Conservation (phyloP, 2,888 invertebrate species). For the Amiota minor region DNA sequence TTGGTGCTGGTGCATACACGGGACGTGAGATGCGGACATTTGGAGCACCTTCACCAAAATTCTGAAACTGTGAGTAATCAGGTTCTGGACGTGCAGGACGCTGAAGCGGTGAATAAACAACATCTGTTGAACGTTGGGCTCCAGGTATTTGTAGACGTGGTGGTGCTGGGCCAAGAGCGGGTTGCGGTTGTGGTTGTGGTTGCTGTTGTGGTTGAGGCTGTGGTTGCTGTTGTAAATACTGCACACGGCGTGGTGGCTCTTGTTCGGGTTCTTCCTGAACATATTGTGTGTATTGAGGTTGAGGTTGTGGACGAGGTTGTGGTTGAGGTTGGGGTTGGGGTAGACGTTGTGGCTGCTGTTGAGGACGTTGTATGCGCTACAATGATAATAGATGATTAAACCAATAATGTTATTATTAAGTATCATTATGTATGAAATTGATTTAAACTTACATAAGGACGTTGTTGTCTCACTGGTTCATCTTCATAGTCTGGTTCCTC, state of each 20-base stretch:
- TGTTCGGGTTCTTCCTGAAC: conserved; percentile 66
- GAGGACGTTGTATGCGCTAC: conserved; percentile 62
- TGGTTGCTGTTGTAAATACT: conserved; percentile 59
- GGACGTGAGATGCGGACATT: conserved; percentile 71
- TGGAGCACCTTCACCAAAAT: conserved; percentile 69
- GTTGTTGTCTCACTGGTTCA: conserved; percentile 65
- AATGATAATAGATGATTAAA: background rate
- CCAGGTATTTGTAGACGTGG: conserved; percentile 69
- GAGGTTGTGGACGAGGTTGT: conserved; percentile 59
- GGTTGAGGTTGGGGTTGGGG: conserved; percentile 50
- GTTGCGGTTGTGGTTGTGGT: conserved; percentile 50
- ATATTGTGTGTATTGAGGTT: conserved; percentile 68
- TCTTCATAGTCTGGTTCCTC: conserved; percentile 74
- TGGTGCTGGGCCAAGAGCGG: conserved; percentile 59
- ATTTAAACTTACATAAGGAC: conserved; percentile 64
- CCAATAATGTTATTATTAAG: background rate
- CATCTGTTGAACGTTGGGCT: conserved; percentile 70
- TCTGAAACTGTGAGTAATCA: conserved; percentile 69
- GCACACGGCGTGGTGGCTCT: conserved; percentile 64
- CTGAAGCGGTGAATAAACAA: conserved; percentile 70
- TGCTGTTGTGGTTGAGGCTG: conserved; percentile 54
- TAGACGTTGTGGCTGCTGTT: conserved; percentile 54
- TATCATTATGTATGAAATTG: background rate
- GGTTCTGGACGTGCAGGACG: conserved; percentile 71
- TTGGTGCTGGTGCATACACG: conserved; percentile 68